Conservation (phyloP, 1,140 invertebrate species). For the Drosophila virilis region DNA sequence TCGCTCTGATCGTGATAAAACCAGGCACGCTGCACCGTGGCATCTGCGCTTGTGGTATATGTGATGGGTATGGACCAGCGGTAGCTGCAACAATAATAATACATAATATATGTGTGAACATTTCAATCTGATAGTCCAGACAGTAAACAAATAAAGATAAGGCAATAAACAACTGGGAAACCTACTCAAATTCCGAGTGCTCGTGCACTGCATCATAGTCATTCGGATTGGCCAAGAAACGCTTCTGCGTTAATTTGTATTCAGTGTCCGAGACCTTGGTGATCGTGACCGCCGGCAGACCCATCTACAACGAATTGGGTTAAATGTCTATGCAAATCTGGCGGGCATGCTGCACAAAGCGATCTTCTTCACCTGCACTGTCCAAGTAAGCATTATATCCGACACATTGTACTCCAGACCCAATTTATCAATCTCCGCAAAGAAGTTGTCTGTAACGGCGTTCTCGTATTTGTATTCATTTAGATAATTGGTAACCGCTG, state of each 20-base stretch:
- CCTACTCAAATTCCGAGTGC: constrained; percentile 87
- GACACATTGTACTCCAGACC: constrained; percentile 84
- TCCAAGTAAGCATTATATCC: constrained; percentile 96
- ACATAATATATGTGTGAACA: constrained; percentile 67
- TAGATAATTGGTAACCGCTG: constrained; percentile 90
- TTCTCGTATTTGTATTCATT: constrained; percentile 90
- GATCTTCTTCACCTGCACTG: constrained; percentile 83
- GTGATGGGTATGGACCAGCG: constrained; percentile 94
- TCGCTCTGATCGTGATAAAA: constrained; percentile 78
- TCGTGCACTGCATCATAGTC: constrained; percentile 84
- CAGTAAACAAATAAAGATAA: constrained; percentile 12
- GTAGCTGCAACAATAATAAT: constrained; percentile 86
- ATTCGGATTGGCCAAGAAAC: constrained; percentile 90
- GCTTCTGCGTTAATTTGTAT: constrained; percentile 89
- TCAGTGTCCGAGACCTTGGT: constrained; percentile 83
- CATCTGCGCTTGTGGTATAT: constrained; percentile 87
- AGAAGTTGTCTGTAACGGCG: constrained; percentile 92
- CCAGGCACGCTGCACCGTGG: constrained; percentile 72
- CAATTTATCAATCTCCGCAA: constrained; percentile 87
- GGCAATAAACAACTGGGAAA: no score
- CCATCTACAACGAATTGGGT: constrained; percentile 89
- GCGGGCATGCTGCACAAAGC: background rate
- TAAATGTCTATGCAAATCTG: constrained; percentile 31
- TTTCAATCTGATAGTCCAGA: constrained; percentile 53
- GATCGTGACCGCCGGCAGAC: constrained; percentile 92